These are phyloP conservation scores for Scophthalmus maximus DNA, from an alignment of 2,113 vertebrate genomes.

Conservation along the genomic window DNA sequence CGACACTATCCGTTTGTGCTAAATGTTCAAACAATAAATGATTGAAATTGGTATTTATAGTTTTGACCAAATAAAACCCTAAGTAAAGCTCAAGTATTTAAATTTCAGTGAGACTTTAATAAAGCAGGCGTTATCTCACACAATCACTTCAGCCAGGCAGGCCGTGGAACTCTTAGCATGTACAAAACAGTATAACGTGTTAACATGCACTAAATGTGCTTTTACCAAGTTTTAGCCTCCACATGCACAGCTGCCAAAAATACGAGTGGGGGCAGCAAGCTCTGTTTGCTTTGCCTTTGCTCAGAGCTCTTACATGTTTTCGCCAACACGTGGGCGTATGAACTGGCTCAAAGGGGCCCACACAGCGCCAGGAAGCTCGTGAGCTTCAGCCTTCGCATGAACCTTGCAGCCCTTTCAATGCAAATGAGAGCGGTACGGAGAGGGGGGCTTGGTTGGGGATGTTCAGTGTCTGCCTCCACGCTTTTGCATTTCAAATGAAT, in stretches of 20 bases:
- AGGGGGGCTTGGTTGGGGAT: conserved; percentile 61
- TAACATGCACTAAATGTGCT: conserved; percentile 5
- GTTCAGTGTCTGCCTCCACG: conserved; percentile 63
- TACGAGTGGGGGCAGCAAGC: conserved; percentile 21
- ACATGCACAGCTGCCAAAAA: conserved; percentile 29
- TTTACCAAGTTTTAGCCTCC: conserved; percentile 22
- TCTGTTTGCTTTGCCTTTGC: conserved; percentile 47
- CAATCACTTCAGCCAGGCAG: neutral
- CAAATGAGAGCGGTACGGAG: conserved; percentile 70
- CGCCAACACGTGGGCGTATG: conserved; percentile 65
- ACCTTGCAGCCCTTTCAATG: conserved; percentile 74
- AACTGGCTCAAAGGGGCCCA: conserved; percentile 64
- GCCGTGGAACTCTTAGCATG: neutral
- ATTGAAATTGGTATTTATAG: too few species aligned
- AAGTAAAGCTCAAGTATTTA: too few species aligned
- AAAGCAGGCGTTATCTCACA: too few species aligned
- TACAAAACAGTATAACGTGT: too few species aligned
- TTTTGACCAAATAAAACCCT: too few species aligned
- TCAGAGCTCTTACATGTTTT: conserved; percentile 59
- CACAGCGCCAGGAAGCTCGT: conserved; percentile 63
- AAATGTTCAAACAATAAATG: neutral
- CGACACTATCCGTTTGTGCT: neutral
- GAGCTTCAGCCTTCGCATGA: conserved; percentile 60
- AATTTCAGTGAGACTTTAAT: too few species aligned
- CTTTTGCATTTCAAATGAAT: conserved; percentile 82